A percentile compares a stretch with the other conserved stretches of the same genome.
phyloP scores from a whole-genome alignment of 2,888 invertebrate genomes.

The Dryomyza anilis region DNA sequence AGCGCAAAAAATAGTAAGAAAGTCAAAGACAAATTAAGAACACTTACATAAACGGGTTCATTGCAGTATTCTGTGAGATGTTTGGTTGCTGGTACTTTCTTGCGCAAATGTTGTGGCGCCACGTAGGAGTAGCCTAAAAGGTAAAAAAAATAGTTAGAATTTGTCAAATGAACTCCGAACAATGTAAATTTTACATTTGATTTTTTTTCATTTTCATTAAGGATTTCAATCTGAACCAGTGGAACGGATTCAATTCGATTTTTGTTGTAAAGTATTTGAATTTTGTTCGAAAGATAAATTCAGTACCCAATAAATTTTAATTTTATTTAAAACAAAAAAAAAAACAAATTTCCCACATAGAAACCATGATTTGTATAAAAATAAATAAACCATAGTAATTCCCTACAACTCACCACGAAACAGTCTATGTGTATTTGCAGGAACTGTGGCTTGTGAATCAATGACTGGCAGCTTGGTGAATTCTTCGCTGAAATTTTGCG shows the following conservation, averaged over 20 bases:
- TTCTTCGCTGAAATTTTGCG: slow-evolving; percentile 95
- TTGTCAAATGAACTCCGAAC: neutral
- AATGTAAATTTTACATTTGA: too few species aligned
- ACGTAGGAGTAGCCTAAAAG: slow-evolving; percentile 80
- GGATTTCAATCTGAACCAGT: too few species aligned
- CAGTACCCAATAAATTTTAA: too few species aligned
- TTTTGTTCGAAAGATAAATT: too few species aligned
- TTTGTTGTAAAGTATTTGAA: too few species aligned
- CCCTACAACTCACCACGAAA: slow-evolving; percentile 71
- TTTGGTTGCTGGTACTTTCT: slow-evolving; percentile 28
- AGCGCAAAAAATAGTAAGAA: too few species aligned
- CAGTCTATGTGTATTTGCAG: slow-evolving; percentile 82
- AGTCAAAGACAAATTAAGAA: too few species aligned
- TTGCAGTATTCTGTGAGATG: slow-evolving; percentile 50
- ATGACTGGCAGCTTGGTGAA: slow-evolving; percentile 91
- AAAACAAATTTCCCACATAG: neutral
- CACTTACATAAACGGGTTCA: slow-evolving; percentile 44
- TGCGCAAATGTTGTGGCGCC: slow-evolving; percentile 68
- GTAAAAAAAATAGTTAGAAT: slow-evolving; percentile 11
- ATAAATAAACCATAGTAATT: too few species aligned
- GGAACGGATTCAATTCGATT: too few species aligned
- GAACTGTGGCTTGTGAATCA: slow-evolving; percentile 89
- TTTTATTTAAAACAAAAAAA: neutral
- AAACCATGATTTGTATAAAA: too few species aligned
- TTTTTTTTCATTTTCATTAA: too few species aligned